phyloP scores from a whole-genome alignment of 2,113 vertebrate species.

The Burhinus bistriatus region DNA sequence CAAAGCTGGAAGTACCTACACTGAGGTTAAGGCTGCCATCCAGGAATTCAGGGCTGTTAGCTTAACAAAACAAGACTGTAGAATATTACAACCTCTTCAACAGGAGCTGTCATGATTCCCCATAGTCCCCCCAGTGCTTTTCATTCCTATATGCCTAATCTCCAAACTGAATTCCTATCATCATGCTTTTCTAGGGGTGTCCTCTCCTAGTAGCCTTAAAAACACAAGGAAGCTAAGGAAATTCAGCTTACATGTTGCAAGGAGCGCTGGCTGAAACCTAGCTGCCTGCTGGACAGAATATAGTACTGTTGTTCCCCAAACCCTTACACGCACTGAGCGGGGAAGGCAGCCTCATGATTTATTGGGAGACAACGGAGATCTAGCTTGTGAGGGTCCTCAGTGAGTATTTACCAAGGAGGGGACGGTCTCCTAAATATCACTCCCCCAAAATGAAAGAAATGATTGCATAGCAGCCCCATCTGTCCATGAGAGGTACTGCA shows the following conservation, averaged over 20 bases:
- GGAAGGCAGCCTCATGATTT: neutral
- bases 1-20: neutral
- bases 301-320: neutral
- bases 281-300: neutral
- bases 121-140: neutral
- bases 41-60: neutral
- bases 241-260: neutral
- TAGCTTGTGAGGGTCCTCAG: neutral
- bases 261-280: neutral
- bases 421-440: neutral
- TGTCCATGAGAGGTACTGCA: conserved; percentile 19
- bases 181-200: neutral
- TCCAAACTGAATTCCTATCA: neutral
- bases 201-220: neutral
- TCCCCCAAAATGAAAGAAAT: neutral
- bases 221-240: neutral
- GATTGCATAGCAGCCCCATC: conserved; percentile 17
- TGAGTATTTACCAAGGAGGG: neutral
- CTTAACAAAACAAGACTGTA: neutral
- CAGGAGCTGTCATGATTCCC: neutral
- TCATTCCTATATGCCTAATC: neutral
- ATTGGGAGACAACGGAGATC: neutral
- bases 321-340: neutral
- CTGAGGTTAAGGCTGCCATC: neutral
- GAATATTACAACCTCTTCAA: neutral